Conservation (phyloP, 2,888 invertebrate species). For the Caenorhabditis afra region DNA sequence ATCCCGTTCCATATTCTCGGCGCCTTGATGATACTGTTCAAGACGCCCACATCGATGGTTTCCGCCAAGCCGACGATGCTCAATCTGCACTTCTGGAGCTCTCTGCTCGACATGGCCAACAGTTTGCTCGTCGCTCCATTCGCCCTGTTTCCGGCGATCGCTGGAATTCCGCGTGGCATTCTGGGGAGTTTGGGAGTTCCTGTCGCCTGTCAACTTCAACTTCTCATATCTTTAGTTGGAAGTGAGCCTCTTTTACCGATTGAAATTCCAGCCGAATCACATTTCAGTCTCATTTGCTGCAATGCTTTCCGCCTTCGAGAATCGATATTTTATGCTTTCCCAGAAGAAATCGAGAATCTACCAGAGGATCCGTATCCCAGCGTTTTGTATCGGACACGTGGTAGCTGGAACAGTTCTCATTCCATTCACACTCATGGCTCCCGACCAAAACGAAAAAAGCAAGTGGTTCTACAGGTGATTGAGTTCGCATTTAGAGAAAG, state of each 20-base stretch:
- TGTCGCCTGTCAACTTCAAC: constrained; percentile 5
- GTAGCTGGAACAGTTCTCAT: too few species aligned
- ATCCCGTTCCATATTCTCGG: constrained; percentile 29
- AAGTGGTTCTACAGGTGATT: too few species aligned
- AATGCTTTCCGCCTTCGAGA: too few species aligned
- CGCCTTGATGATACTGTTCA: constrained; percentile 15
- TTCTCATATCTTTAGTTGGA: constrained; percentile 12
- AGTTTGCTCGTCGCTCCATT: constrained; percentile 19
- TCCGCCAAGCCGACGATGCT: constrained; percentile 37
- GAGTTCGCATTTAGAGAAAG: too few species aligned
- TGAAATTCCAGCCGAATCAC: too few species aligned
- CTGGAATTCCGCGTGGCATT: constrained; percentile 20
- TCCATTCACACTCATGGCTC: too few species aligned
- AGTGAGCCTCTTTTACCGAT: not conserved
- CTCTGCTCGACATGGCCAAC: constrained; percentile 15
- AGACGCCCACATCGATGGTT: constrained; percentile 26
- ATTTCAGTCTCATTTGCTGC: too few species aligned
- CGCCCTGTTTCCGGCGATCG: constrained; percentile 16
- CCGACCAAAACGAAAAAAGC: too few species aligned
- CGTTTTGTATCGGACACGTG: too few species aligned
- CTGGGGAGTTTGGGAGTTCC: not conserved
- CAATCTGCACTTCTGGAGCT: constrained; percentile 33
- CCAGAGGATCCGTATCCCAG: too few species aligned
- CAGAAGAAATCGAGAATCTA: too few species aligned
- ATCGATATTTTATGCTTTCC: too few species aligned